These are phyloP conservation scores for Halictus rubicundus DNA, from an alignment of 1,140 invertebrate species.

Conservation along the genomic window DNA sequence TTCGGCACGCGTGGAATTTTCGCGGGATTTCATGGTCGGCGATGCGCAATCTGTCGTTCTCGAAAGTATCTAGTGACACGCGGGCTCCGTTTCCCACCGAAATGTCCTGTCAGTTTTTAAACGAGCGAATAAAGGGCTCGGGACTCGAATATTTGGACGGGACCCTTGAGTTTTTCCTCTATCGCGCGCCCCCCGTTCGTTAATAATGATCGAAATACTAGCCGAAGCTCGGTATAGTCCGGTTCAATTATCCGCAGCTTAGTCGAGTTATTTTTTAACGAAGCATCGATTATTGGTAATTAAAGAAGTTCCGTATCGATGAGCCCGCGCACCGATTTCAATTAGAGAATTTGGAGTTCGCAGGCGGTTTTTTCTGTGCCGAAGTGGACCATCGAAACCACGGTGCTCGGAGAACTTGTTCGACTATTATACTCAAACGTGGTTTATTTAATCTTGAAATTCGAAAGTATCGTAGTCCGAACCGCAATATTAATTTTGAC, in stretches of 20 bases:
- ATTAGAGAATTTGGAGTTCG: background rate
- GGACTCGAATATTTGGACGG: too few relatives aligned
- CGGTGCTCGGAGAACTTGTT: background rate
- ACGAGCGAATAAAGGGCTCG: background rate
- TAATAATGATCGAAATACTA: background rate
- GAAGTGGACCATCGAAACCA: background rate
- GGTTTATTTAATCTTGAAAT: too few relatives aligned
- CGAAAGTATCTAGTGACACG: slow-evolving; percentile 32
- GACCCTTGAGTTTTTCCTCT: too few relatives aligned
- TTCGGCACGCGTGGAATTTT: too few relatives aligned
- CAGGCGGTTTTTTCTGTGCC: background rate
- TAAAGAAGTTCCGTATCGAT: background rate
- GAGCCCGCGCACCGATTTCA: background rate
- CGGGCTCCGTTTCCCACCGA: slow-evolving; percentile 9
- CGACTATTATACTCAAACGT: background rate
- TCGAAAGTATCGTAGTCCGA: too few relatives aligned
- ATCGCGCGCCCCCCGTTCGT: background rate
- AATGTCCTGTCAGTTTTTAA: slow-evolving; percentile 6
- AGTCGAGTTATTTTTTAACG: slow-evolving; percentile 17
- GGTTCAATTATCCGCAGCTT: slow-evolving; percentile 6
- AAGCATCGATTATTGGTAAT: slow-evolving; percentile 32
- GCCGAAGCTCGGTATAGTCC: background rate
- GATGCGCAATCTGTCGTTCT: slow-evolving; percentile 40
- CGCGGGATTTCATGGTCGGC: too few relatives aligned
- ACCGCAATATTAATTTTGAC: too few relatives aligned